Evolutionary conservation across 2,888 invertebrate species (phyloP).

Genomic region (Pandemis heparana): DNA sequence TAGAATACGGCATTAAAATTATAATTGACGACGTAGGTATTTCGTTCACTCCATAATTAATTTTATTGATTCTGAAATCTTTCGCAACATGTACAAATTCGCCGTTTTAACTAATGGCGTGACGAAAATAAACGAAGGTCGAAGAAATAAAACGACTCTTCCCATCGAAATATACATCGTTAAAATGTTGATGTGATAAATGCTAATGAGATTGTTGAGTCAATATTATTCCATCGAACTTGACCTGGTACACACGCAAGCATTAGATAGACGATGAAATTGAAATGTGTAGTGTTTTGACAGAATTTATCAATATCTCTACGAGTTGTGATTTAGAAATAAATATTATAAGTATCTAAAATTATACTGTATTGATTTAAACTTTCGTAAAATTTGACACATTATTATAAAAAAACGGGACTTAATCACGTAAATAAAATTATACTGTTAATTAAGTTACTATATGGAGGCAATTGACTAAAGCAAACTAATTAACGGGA

Average conservation of each 20-base stretch:
- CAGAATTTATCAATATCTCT: not conserved
- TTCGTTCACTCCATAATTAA: conserved; percentile 10
- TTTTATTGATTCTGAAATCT: conserved; percentile 26
- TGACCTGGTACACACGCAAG: conserved; percentile 22
- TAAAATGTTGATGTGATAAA: conserved; percentile 30
- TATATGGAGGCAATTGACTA: not conserved
- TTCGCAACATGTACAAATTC: conserved; percentile 20
- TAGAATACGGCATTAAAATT: conserved; percentile 3
- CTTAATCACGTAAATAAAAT: too few species aligned
- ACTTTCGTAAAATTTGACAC: too few species aligned
- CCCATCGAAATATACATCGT: conserved; percentile 9
- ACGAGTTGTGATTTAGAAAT: not conserved
- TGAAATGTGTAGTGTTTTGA: conserved; percentile 3
- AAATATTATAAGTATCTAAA: not conserved
- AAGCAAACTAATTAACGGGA: conserved; percentile 13
- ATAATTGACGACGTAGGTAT: not conserved
- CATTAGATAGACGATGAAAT: conserved; percentile 20
- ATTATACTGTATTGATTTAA: too few species aligned
- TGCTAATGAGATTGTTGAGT: conserved; percentile 28
- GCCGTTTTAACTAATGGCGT: conserved; percentile 8
- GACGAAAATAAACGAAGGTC: conserved; percentile 32
- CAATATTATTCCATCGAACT: conserved; percentile 25
- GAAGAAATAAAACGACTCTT: conserved; percentile 13
- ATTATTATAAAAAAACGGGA: too few species aligned
- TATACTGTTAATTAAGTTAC: not conserved